These are phyloP conservation scores for Argentina silus DNA, from an alignment of 2,797 vertebrate genomes.

Conservation along the genomic window DNA sequence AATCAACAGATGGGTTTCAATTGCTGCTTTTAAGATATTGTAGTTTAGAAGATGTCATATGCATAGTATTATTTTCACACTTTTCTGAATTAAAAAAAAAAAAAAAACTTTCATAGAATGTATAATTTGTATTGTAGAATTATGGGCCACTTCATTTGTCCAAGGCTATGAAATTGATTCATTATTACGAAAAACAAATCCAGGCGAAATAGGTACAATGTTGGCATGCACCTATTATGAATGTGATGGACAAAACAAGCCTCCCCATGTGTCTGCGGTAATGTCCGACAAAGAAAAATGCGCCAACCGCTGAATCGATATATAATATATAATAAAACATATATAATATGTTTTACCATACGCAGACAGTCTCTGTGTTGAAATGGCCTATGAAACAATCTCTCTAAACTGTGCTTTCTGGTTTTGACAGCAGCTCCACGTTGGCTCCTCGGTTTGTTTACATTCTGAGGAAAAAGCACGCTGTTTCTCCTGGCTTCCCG, in stretches of 20 bases:
- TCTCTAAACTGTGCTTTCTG: not conserved
- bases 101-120: not conserved
- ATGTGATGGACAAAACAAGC: too few relatives aligned
- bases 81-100: not conserved
- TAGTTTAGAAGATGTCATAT: too few relatives aligned
- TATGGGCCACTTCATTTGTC: too few relatives aligned
- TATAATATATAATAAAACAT: too few relatives aligned
- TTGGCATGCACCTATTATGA: too few relatives aligned
- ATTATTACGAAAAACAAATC: not conserved
- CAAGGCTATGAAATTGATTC: not conserved
- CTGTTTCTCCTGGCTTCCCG: constrained; percentile 44
- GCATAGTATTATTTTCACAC: too few relatives aligned
- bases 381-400: not conserved
- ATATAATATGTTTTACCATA: not conserved
- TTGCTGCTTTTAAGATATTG: too few relatives aligned
- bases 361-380: not conserved
- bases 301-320: not conserved
- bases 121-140: not conserved
- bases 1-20: too few relatives aligned
- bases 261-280: too few relatives aligned
- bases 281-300: not conserved
- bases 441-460: constrained; percentile 71
- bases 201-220: too few relatives aligned
- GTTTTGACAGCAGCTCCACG: not conserved
- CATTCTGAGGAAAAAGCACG: constrained; percentile 70